A percentile compares a stretch with the other conserved stretches of the same genome.
These are phyloP conservation scores for Battus philenor DNA, from an alignment of 1,140 invertebrate species.

Conservation along the genomic window DNA sequence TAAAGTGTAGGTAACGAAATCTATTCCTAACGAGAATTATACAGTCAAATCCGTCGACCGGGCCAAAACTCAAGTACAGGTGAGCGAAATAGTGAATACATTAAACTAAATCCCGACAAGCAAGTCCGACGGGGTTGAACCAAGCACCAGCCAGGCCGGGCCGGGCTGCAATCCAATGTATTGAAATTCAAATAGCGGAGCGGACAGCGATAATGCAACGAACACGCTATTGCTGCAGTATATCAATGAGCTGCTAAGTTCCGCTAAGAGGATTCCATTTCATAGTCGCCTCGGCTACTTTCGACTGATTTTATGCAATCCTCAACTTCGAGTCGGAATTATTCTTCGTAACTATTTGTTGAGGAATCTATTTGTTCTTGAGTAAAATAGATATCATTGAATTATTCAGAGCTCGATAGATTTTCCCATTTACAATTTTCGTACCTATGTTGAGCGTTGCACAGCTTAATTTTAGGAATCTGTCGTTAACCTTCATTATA, in stretches of 20 bases:
- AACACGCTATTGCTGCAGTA: slow-evolving; percentile 16
- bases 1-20: no score
- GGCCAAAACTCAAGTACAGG: slow-evolving; percentile 6
- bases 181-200: slow-evolving; percentile 21
- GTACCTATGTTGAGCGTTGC: no score
- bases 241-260: slow-evolving; percentile 14
- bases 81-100: slow-evolving; percentile 4
- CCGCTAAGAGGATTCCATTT: slow-evolving; percentile 18
- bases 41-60: no score
- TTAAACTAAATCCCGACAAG: slow-evolving; percentile 9
- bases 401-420: no score
- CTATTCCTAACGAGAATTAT: no score
- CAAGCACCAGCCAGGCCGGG: background rate
- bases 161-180: slow-evolving; percentile 1
- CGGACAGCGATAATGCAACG: slow-evolving; percentile 10
- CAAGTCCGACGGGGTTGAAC: background rate
- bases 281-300: background rate
- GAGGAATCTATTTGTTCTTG: no score
- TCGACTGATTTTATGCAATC: background rate
- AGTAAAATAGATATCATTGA: no score
- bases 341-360: no score
- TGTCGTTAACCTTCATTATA: no score
- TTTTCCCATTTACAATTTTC: no score
- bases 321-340: background rate
- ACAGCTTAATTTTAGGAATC: no score